Evolutionary conservation across 2,113 vertebrate species (phyloP), one percentile per base, ranked within the genome.

Genomic region (Grammomys dolichurus): DNA sequence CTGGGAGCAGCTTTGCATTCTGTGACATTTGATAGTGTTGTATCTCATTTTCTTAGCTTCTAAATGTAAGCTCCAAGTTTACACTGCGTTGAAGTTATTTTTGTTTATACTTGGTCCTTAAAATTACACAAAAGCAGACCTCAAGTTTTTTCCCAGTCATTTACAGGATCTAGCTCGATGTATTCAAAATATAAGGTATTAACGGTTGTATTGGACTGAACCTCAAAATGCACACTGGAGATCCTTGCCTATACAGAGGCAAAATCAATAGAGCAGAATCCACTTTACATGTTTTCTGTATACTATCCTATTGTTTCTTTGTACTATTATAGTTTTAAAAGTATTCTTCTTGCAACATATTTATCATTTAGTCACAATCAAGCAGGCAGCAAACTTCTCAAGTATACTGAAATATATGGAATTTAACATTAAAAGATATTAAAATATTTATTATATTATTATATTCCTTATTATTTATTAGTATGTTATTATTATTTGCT

Each of bases 341-440:
- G 20, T 89, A 69, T 73, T 85, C 31, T 6, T 82, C 85, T 75
- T 77, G 0, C 24, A 87, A 46, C 36, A 22, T 51, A 3, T 78
- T 81, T 22, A 73, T 40, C 22, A 65, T 89, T 86, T 95, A 33
- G 78, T 67, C 65, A 87, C 82, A 94, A 87, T 48, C 22, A 75
- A 26, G 33, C 60, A 87, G n/a, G 31, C 33, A 90, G 65, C 28
- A 48, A 20, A 13, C 73, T 56, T 91, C 5, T 87, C 20, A 72
- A 94, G 33, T 20, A 17, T 46, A 82, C 13, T 73, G 43, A 95
- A 91, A 80, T 93, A 43, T 81, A 7, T 89, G 19, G 51, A 11
- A 67, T 72, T 84, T 96, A 77, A 72, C 58, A 82, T 93, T 89
- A 67, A 77, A 48, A 14, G n/a, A 43, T 96, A 70, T 81, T 88